Evolutionary conservation across 2,888 invertebrate species (phyloP).

Genomic region (Drosophila flavopinicola): DNA sequence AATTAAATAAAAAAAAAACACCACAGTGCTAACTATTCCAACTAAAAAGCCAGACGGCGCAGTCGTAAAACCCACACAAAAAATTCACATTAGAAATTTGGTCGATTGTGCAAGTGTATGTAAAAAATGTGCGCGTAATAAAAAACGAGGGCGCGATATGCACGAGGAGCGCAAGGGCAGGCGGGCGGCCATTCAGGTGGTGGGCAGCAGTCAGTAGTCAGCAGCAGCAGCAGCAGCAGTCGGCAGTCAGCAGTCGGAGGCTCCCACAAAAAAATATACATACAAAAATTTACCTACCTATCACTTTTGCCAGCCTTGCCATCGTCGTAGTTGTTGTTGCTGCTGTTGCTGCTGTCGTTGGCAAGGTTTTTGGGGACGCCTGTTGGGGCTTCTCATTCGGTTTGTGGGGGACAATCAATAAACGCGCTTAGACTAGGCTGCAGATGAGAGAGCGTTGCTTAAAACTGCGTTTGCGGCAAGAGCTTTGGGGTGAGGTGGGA

Average conservation of each 20-base stretch:
- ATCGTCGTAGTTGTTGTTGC: constrained; percentile 34
- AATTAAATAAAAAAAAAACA: constrained; percentile 31
- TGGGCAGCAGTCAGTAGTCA: constrained; percentile 33
- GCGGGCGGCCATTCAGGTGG: constrained; percentile 16
- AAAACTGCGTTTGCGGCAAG: constrained; percentile 24
- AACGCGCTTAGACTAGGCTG: constrained; percentile 59
- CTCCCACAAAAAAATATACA: constrained; percentile 67
- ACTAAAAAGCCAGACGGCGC: constrained; percentile 6
- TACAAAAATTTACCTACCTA: constrained; percentile 72
- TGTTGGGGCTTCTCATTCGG: constrained; percentile 47
- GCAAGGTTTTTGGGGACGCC: constrained; percentile 68
- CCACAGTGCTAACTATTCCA: constrained; percentile 35
- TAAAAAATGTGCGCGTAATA: constrained; percentile 78
- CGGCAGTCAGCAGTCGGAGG: constrained; percentile 52
- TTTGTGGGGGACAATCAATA: constrained; percentile 65
- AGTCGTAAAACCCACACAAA: constrained; percentile 28
- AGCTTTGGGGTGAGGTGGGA: constrained; percentile 11
- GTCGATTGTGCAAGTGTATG: constrained; percentile 74
- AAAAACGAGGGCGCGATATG: constrained; percentile 77
- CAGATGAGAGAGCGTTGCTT: constrained; percentile 19
- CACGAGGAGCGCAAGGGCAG: constrained; percentile 55
- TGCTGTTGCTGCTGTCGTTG: constrained; percentile 48
- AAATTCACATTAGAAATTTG: constrained; percentile 38
- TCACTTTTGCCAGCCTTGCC: constrained; percentile 50
- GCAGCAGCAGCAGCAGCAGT: constrained; percentile 19